Evolutionary conservation across 2,888 invertebrate species (phyloP).

Genomic region (Morpho helenor): DNA sequence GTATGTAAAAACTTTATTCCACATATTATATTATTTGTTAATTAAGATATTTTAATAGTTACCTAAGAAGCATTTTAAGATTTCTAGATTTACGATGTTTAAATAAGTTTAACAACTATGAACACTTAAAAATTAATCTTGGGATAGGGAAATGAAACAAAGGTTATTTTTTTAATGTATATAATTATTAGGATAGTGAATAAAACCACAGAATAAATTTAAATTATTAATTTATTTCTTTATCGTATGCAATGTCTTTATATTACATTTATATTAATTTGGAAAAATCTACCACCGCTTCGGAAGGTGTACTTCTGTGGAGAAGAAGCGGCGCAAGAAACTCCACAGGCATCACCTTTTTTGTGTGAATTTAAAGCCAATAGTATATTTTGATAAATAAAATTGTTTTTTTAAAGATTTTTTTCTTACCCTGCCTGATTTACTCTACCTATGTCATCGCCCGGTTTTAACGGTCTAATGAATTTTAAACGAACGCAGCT

Average conservation of each 20-base stretch:
- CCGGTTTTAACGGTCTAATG: conserved; percentile 18
- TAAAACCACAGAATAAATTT: conserved; percentile 42
- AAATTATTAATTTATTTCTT: conserved; percentile 27
- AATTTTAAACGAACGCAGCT: not conserved
- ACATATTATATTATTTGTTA: no score
- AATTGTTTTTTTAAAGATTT: not conserved
- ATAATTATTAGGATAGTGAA: conserved; percentile 25
- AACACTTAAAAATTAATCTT: not conserved
- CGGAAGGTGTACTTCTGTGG: conserved; percentile 56
- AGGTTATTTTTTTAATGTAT: not conserved
- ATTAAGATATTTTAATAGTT: no score
- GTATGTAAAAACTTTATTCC: no score
- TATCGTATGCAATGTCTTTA: conserved; percentile 14
- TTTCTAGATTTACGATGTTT: no score
- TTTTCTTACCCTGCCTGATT: conserved; percentile 4
- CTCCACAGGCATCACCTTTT: conserved; percentile 45
- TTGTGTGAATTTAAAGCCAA: conserved; percentile 20
- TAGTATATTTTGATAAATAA: not conserved
- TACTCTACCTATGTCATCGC: conserved; percentile 28
- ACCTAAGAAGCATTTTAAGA: no score
- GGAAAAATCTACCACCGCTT: conserved; percentile 47
- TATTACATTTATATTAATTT: conserved; percentile 21
- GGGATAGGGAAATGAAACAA: conserved; percentile 14
- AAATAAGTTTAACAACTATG: no score
- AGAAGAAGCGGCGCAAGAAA: conserved; percentile 74